Conservation (phyloP, 2,113 vertebrate species). For the Charadrius vociferus region DNA sequence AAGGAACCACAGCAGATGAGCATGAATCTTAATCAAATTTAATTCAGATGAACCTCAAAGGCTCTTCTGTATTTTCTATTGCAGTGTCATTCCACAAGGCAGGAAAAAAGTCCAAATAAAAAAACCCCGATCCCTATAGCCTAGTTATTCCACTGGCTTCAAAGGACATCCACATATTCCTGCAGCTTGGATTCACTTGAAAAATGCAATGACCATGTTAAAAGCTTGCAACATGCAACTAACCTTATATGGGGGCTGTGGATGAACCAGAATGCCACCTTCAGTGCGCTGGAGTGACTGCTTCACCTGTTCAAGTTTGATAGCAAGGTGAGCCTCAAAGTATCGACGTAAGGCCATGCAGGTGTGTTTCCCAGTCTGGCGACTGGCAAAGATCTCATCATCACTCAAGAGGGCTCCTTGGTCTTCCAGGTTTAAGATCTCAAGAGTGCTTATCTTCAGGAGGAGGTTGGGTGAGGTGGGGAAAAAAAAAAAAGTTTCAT, state of each 20-base stretch:
- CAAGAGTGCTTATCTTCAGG: conserved; percentile 93
- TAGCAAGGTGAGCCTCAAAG: conserved; percentile 96
- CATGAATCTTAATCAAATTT: not conserved
- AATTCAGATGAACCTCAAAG: not conserved
- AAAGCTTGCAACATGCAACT: not conserved
- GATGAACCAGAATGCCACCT: conserved; percentile 92
- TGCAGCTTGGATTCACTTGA: not conserved
- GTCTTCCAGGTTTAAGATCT: conserved; percentile 96
- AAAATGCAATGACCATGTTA: not conserved
- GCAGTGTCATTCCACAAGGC: not conserved
- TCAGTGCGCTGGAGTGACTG: conserved; percentile 97
- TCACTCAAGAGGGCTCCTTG: conserved; percentile 95
- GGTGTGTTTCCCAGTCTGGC: conserved; percentile 97
- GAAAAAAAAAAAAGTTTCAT: not conserved
- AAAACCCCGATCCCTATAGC: not conserved
- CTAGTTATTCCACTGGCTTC: not conserved
- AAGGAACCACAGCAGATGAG: not conserved
- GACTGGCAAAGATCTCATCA: conserved; percentile 98
- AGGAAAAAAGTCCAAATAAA: not conserved
- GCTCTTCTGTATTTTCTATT: not conserved
- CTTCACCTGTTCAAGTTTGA: conserved; percentile 98
- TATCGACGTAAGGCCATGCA: conserved; percentile 98
- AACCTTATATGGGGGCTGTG: conserved; percentile 96
- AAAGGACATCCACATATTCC: not conserved
- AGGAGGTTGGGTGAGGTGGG: not conserved